Base-by-base conservation (phyloP, 2,888 invertebrate species). In the Hylaea fasciaria region DNA sequence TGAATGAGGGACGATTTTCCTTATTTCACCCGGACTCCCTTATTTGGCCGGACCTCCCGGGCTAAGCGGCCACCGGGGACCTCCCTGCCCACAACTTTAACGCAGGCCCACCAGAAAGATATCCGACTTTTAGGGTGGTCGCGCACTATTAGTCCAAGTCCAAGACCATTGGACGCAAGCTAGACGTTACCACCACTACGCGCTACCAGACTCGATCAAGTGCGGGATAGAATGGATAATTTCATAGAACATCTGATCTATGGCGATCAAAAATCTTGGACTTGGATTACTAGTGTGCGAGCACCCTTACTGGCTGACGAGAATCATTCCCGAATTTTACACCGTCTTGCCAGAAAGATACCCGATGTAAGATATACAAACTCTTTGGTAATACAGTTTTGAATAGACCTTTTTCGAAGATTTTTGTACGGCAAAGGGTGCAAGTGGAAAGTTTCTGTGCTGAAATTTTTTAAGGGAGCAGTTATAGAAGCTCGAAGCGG, bases 31-130 rank as follows among this genome's bases (percentile, higher is more conserved):
- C 75, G 76, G 78, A 78, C 82, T 81, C 78, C 68, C 73, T 32
- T 32, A 32, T 32, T 32, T 32, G 3, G 77, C 76, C 75, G 76
- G 78, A 78, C 82, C 80, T 81, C 78, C 68, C 73, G 76, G 79
- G 80, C 83, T 89, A 90, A 90, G 85, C 83, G 87, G 87, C 76
- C 90, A 73, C 77, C 66, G 64, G 91, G 90, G 91, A 90, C 76
- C 70, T 70, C 22, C 41, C 45, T 40, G 54, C 53, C 55, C 53
- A 66, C 77, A 77, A 80, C 80, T 87, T 87, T 86, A 85, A 83
- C 82, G 80, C 78, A 81, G 78, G 71, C 76, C 81, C 78, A 70
- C 62, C 70, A 72, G 71, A 78, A 82, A 77, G 79, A 79, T 77
- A 75, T 72, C 75, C 72, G 65, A 70, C 73, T 77, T 74, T 86